Evolutionary conservation across 2,797 vertebrate genomes (phyloP).

Genomic region (Peromyscus eremicus): DNA sequence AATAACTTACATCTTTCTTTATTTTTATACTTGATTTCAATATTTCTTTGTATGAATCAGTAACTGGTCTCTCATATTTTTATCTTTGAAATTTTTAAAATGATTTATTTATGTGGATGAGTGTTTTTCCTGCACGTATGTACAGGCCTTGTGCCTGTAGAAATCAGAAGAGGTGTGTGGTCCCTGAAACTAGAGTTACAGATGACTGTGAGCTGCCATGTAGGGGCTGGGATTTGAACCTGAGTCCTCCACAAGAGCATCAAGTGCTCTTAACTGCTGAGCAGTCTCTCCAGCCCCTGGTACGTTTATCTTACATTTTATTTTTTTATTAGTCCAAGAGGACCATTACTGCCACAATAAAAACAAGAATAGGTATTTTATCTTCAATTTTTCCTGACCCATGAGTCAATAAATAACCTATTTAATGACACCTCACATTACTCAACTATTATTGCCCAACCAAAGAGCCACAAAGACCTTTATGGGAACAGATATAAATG

Average conservation of each 20-base stretch:
- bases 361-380: slow-evolving; percentile 12
- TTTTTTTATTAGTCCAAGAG: neutral
- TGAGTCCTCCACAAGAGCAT: neutral
- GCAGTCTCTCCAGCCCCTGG: too few relatives aligned
- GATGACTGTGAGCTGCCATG: neutral
- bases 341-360: neutral
- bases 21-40: neutral
- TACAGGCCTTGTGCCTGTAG: neutral
- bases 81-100: neutral
- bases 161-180: neutral
- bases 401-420: neutral
- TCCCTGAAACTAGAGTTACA: neutral
- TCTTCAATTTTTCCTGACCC: slow-evolving; percentile 45
- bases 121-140: neutral
- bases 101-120: neutral
- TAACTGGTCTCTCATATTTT: neutral
- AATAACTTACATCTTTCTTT: neutral
- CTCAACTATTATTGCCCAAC: neutral
- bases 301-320: neutral
- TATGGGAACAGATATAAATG: neutral
- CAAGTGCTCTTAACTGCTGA: neutral
- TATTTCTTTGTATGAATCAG: neutral
- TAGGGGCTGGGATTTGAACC: neutral
- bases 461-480: neutral
- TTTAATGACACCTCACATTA: neutral